Conservation (phyloP, 2,113 vertebrate genomes). For the Motacilla tschutschensis region DNA sequence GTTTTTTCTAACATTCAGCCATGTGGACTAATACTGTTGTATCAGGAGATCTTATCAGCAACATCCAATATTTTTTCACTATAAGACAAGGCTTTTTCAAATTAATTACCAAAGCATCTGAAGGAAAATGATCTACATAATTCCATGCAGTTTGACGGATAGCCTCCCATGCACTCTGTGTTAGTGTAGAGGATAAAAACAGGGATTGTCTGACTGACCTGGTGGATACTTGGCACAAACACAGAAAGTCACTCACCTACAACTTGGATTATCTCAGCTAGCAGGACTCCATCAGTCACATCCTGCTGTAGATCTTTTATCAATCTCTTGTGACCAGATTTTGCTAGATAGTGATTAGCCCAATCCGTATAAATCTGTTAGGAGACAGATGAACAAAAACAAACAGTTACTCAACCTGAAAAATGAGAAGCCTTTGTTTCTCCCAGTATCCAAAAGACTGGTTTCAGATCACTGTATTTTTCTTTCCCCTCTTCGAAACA, state of each 20-base stretch:
- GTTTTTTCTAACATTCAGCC: not conserved
- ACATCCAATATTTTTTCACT: not conserved
- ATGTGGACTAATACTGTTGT: not conserved
- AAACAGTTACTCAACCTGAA: not conserved
- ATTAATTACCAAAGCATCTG: not conserved
- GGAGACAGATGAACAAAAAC: constrained; percentile 46
- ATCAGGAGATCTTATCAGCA: not conserved
- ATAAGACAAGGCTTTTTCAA: not conserved
- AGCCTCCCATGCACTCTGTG: fast-evolving
- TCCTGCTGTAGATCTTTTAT: constrained; percentile 97
- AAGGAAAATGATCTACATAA: not conserved
- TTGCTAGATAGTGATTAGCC: constrained; percentile 97
- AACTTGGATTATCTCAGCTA: constrained; percentile 97
- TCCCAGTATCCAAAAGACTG: not conserved
- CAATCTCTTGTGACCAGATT: constrained; percentile 94
- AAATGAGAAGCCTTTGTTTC: not conserved
- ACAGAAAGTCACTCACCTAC: constrained; percentile 82
- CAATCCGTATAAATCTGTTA: constrained; percentile 97
- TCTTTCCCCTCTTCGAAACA: constrained; percentile 29
- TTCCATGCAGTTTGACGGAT: not conserved
- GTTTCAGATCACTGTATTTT: not conserved
- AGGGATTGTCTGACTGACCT: not conserved
- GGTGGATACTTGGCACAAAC: not conserved
- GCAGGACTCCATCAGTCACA: constrained; percentile 92
- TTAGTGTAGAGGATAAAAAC: not conserved